These are phyloP conservation scores for Microcebus jonahi DNA, from an alignment of 2,113 vertebrate species.

Conservation along the genomic window DNA sequence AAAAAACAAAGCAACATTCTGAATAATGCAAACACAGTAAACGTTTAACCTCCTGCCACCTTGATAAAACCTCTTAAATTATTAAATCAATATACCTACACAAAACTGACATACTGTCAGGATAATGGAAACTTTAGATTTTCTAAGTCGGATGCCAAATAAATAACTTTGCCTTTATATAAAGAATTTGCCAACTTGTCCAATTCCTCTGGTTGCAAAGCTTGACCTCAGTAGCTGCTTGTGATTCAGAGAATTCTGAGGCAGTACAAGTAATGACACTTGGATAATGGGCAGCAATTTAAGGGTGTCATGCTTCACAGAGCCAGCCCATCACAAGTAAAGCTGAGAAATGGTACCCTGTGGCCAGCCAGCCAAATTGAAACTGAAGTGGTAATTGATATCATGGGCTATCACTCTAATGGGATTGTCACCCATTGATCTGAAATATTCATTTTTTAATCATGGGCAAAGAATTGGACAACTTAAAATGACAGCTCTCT, in stretches of 20 bases:
- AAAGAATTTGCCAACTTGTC: constrained; percentile 77
- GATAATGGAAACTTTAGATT: constrained; percentile 76
- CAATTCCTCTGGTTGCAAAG: constrained; percentile 76
- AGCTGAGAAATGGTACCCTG: constrained; percentile 83
- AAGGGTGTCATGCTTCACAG: constrained; percentile 88
- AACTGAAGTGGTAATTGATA: constrained; percentile 90
- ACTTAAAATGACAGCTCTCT: constrained; percentile 79
- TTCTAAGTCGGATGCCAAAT: constrained; percentile 71
- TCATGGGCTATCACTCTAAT: constrained; percentile 86
- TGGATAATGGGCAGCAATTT: constrained; percentile 91
- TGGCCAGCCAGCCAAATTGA: constrained; percentile 85
- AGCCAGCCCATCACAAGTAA: constrained; percentile 76
- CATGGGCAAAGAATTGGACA: constrained; percentile 77
- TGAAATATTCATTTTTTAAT: constrained; percentile 87
- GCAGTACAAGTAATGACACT: constrained; percentile 87
- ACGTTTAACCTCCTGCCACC: constrained; percentile 70
- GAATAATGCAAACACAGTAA: constrained; percentile 76
- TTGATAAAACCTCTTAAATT: constrained; percentile 71
- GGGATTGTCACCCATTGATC: constrained; percentile 86
- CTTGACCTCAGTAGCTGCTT: constrained; percentile 82
- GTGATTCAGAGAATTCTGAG: constrained; percentile 84
- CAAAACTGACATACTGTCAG: constrained; percentile 75
- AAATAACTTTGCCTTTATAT: constrained; percentile 80
- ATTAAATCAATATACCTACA: constrained; percentile 76
- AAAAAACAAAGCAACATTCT: constrained; percentile 62